phyloP scores from a whole-genome alignment of 1,140 invertebrate genomes.

The Aporrectodea caliginosa region DNA sequence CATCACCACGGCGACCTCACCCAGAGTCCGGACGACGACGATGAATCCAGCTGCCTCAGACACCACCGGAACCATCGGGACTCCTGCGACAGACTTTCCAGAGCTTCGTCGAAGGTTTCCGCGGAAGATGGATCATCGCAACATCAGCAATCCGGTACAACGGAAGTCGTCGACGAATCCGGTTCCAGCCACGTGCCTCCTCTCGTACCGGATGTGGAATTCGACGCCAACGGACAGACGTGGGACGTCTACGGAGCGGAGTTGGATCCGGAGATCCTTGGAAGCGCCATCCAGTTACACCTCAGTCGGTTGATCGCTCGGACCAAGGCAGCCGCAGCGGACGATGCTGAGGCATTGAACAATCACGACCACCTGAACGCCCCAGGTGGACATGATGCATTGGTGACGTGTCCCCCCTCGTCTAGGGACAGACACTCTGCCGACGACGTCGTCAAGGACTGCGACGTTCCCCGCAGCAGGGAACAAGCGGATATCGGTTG shows the following conservation, averaged over 20 bases:
- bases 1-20: neutral
- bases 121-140: neutral
- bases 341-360: neutral
- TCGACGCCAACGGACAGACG: conserved; percentile 36
- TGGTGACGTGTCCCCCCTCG: neutral
- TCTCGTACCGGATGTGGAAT: conserved; percentile 31
- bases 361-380: neutral
- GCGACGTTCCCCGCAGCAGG: neutral
- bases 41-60: neutral
- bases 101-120: neutral
- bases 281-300: conserved; percentile 37
- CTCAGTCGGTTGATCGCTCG: conserved; percentile 8
- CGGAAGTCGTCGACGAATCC: neutral
- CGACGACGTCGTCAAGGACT: neutral
- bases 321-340: neutral
- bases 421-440: neutral
- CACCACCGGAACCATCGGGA: neutral
- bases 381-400: neutral
- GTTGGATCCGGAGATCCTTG: conserved; percentile 35
- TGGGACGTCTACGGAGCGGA: conserved; percentile 39
- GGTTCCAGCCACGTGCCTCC: neutral
- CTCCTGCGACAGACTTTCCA: neutral
- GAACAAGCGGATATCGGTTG: neutral
- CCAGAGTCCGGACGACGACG: neutral
- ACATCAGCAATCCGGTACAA: neutral